Evolutionary conservation across 2,113 vertebrate species (phyloP), one percentile per base, ranked within the genome.

Genomic region (Callipepla squamata): DNA sequence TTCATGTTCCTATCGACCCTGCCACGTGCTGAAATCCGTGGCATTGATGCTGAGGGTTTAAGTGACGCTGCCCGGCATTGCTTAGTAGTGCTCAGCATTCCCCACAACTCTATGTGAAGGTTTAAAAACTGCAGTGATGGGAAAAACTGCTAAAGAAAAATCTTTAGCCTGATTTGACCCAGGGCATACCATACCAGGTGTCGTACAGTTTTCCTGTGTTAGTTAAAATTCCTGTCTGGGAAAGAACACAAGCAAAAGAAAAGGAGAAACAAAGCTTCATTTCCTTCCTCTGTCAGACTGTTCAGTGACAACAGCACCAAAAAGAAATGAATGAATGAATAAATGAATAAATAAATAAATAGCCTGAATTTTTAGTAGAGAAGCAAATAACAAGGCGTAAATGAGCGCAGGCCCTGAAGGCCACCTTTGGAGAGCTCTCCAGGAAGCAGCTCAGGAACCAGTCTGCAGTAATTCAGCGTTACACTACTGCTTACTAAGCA

Each of bases 161-260:
- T 21, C 26, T 63, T 81, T 50, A 30, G 6, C 72, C 53, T 40
- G 6, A 1, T 70, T 12, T 86, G 42, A 65, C 28, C 26, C 30
- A 8, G 12, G 34, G 36, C 61, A 73, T 26, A 50, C n/a, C 14
- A 5, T 48, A 68, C 21, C 57, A 72, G 44, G 30, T 48, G 78
- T 6, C 47, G 44, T 40, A 58, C 13, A 13, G 59, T 59, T 90
- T 85, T 55, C 36, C 44, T 82, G 73, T 47, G 15, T 77, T 38
- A 87, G 13, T 40, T 73, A 94, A 42, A 86, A 48, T 36, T 90
- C 42, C 67, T 77, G 58, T 42, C 91, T 80, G 75, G 50, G 77
- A 94, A 87, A 83, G 57, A 80, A 70, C 32, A 85, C 76, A 83
- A 57, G 67, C 63, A 85, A 80, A 92, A 92, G n/a, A 92, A 85